Conservation (phyloP, 2,888 invertebrate species). For the Dasysyrphus albostriatus region DNA sequence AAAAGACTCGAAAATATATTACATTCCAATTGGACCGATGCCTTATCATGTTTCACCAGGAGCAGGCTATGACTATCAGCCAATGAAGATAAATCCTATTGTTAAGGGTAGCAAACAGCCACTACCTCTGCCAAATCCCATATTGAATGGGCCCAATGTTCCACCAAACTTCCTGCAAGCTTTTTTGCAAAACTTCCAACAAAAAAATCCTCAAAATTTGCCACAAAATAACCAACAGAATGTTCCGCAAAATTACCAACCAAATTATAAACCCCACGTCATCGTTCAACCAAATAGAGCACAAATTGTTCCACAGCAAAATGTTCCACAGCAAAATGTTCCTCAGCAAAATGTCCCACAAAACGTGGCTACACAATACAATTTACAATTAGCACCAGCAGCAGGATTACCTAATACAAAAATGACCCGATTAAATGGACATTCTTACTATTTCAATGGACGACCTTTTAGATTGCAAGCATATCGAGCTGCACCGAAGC, state of each 20-base stretch:
- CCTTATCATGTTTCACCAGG: conserved; percentile 95
- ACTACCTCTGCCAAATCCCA: background rate
- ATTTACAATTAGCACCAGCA: conserved; percentile 21
- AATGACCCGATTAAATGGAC: conserved; percentile 79
- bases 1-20: conserved; percentile 92
- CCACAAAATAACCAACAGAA: background rate
- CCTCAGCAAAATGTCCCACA: background rate
- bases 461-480: conserved; percentile 81
- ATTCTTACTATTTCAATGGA: conserved; percentile 81
- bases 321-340: background rate
- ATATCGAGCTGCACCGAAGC: conserved; percentile 78
- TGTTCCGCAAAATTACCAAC: background rate
- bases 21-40: conserved; percentile 92
- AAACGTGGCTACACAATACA: background rate
- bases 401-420: conserved; percentile 76
- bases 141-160: conserved; percentile 5
- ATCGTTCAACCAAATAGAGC: background rate
- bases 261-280: background rate
- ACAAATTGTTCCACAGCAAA: background rate
- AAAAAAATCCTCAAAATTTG: background rate
- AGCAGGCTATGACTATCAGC: conserved; percentile 84
- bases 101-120: conserved; percentile 55
- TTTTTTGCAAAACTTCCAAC: background rate
- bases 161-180: conserved; percentile 14
- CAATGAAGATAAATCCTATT: too few relatives aligned